These are phyloP conservation scores for Hycleus phaleratus DNA, from an alignment of 1,140 invertebrate genomes.

Conservation along the genomic window DNA sequence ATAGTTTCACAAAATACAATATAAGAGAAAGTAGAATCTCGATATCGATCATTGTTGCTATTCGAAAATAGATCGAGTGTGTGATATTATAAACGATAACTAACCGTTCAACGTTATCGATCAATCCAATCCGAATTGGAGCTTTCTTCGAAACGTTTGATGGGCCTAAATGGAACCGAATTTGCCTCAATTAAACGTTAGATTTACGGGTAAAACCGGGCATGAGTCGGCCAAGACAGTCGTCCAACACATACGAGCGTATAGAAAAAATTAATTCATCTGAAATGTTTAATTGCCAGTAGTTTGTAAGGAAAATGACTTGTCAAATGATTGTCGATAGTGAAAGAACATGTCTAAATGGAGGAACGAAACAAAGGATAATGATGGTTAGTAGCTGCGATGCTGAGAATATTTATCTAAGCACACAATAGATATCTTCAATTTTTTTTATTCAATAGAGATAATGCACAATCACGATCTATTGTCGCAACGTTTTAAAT, in stretches of 20 bases:
- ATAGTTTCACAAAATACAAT: too few species aligned
- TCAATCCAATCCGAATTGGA: too few species aligned
- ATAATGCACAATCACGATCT: conserved; percentile 22
- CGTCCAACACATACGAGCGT: background rate
- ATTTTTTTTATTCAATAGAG: conserved; percentile 18
- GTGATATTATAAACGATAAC: too few species aligned
- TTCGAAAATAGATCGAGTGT: too few species aligned
- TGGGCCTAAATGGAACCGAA: too few species aligned
- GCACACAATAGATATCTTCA: conserved; percentile 23
- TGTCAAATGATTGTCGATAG: background rate
- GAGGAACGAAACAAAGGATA: conserved; percentile 11
- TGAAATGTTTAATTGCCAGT: background rate
- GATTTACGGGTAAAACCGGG: too few species aligned
- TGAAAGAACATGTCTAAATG: background rate
- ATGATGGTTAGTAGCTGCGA: conserved; percentile 19
- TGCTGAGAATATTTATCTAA: conserved; percentile 24
- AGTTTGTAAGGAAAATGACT: background rate
- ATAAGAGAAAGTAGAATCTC: too few species aligned
- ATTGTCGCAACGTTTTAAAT: conserved; percentile 20
- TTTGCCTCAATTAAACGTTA: too few species aligned
- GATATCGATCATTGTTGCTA: too few species aligned
- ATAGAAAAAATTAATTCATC: background rate
- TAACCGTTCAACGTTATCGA: too few species aligned
- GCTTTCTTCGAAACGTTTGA: too few species aligned
- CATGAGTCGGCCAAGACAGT: too few species aligned